A percentile compares a stretch with the other conserved stretches of the same genome.
Conservation (phyloP, 2,888 invertebrate genomes). For the Brachycybe producta region DNA sequence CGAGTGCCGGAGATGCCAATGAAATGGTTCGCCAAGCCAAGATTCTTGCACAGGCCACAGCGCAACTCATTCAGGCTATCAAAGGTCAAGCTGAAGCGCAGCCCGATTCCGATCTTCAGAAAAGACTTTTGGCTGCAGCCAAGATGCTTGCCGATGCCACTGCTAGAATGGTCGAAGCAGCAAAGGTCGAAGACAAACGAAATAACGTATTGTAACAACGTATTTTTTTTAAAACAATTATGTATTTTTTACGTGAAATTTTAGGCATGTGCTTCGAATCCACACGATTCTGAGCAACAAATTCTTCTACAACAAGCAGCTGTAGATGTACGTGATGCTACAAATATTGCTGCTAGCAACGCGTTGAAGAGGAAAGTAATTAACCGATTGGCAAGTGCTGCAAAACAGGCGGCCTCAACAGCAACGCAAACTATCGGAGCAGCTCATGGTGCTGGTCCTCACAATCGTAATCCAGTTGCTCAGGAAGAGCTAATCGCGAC, state of each 20-base stretch:
- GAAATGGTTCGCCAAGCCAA: conserved; percentile 92
- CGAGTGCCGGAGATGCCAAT: conserved; percentile 69
- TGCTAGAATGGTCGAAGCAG: conserved; percentile 91
- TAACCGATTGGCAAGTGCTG: conserved; percentile 50
- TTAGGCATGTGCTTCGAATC: conserved; percentile 67
- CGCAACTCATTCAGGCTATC: conserved; percentile 83
- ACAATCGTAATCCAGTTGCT: conserved; percentile 52
- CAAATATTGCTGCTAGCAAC: conserved; percentile 72
- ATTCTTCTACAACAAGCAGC: conserved; percentile 75
- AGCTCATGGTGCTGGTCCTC: conserved; percentile 62
- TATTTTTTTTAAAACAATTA: neutral
- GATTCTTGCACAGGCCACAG: conserved; percentile 74
- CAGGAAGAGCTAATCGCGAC: conserved; percentile 62
- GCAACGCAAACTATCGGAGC: conserved; percentile 85
- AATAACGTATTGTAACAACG: neutral
- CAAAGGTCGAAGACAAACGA: conserved; percentile 44
- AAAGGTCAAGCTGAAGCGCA: conserved; percentile 85
- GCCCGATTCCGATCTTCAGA: conserved; percentile 75
- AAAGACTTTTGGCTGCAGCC: conserved; percentile 81
- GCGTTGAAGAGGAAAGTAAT: conserved; percentile 60
- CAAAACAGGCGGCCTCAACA: conserved; percentile 70
- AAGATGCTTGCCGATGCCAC: conserved; percentile 90
- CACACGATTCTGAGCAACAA: conserved; percentile 69
- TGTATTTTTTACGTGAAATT: neutral
- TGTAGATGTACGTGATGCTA: conserved; percentile 78